A percentile compares a stretch with the other conserved stretches of the same genome.
Conservation (phyloP, 2,888 invertebrate species). For the Itoplectis maculator region DNA sequence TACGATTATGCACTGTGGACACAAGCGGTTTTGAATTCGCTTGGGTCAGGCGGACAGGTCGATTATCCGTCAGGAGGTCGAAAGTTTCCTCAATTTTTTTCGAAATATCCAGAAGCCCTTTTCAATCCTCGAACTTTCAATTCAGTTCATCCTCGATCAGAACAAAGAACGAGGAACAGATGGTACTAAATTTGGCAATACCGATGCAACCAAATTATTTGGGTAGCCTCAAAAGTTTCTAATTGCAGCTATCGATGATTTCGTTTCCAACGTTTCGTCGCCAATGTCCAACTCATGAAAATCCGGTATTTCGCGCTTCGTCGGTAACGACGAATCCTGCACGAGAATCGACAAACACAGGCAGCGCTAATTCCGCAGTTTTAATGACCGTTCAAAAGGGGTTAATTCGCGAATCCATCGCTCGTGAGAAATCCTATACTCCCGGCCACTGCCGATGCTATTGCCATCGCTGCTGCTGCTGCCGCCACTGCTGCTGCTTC, state of each 20-base stretch:
- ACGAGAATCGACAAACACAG: not conserved
- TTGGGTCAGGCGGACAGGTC: not conserved
- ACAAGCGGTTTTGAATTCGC: too few species aligned
- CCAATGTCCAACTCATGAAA: too few species aligned
- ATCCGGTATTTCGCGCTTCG: not conserved
- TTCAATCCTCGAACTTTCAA: too few species aligned
- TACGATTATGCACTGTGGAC: not conserved
- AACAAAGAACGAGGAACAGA: too few species aligned
- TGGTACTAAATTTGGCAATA: too few species aligned
- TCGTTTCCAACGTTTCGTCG: too few species aligned
- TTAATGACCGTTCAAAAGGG: not conserved
- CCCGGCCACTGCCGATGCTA: constrained; percentile 17
- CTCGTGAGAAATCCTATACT: constrained; percentile 35
- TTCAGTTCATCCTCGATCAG: too few species aligned
- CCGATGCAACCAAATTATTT: too few species aligned
- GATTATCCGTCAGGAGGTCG: not conserved
- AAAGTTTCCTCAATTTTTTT: too few species aligned
- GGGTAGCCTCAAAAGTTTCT: too few species aligned
- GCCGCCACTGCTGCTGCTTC: constrained; percentile 22
- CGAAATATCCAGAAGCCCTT: too few species aligned
- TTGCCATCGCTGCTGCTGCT: constrained; percentile 24
- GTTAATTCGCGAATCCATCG: constrained; percentile 40
- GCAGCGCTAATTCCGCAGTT: not conserved
- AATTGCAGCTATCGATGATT: too few species aligned
- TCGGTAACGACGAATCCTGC: not conserved